Conservation (phyloP, 2,888 invertebrate species). For the Oscheius sp. region DNA sequence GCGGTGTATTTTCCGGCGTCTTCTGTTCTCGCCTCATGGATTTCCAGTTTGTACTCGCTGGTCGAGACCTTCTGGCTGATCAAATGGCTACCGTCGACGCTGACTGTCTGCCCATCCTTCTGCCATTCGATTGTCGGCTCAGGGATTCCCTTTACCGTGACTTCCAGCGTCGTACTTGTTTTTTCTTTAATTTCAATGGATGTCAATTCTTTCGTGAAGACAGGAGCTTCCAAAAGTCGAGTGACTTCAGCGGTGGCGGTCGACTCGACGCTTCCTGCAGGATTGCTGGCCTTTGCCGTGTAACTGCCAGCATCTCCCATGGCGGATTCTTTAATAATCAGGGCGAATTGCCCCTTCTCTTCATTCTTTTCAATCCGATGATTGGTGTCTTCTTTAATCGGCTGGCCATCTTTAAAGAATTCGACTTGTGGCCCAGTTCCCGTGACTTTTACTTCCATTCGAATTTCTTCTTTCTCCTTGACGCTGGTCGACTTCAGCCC, state of each 20-base stretch:
- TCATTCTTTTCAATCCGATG: slow-evolving; percentile 53
- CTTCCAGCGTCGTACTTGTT: slow-evolving; percentile 55
- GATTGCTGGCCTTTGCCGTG: slow-evolving; percentile 55
- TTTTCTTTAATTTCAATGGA: slow-evolving; percentile 55
- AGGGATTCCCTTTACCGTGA: slow-evolving; percentile 62
- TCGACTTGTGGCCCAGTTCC: slow-evolving; percentile 89
- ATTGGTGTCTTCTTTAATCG: slow-evolving; percentile 76
- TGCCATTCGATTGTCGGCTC: slow-evolving; percentile 89
- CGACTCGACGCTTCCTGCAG: slow-evolving; percentile 54
- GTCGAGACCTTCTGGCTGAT: slow-evolving; percentile 75
- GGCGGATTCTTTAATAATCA: slow-evolving; percentile 53
- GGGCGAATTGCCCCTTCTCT: slow-evolving; percentile 78
- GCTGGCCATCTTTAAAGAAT: slow-evolving; percentile 86
- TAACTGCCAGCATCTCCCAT: slow-evolving; percentile 57
- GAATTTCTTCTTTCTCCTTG: slow-evolving; percentile 80
- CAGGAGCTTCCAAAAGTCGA: slow-evolving; percentile 44
- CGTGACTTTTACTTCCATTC: slow-evolving; percentile 81
- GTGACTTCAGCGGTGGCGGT: slow-evolving; percentile 50
- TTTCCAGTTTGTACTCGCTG: slow-evolving; percentile 75
- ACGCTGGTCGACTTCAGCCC: slow-evolving; percentile 80
- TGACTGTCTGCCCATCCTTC: slow-evolving; percentile 79
- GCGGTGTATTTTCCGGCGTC: slow-evolving; percentile 60
- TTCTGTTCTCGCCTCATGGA: slow-evolving; percentile 46
- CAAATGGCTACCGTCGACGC: slow-evolving; percentile 76
- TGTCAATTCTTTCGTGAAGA: slow-evolving; percentile 55